Evolutionary conservation across 2,797 vertebrate genomes (phyloP), one percentile per base, ranked within the genome.

Genomic region (Ptychobarbus kaznakovi): DNA sequence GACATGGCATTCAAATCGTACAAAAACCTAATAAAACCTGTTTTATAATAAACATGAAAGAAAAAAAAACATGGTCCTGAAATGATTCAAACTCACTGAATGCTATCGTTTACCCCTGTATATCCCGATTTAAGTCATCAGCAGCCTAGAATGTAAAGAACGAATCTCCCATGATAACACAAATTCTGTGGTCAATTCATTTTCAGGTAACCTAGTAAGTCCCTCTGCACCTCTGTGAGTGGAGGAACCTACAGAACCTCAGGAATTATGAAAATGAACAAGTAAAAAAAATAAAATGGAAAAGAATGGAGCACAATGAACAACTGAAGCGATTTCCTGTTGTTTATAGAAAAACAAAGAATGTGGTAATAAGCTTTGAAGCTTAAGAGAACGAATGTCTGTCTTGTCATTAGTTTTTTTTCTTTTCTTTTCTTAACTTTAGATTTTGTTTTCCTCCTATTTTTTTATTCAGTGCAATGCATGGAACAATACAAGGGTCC

Each of bases 391-490:
- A 83, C 46, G 72, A 80, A 88, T 42, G 49, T 91, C 88, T 86
- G 86, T 87, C 74, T 86, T 90, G 94, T 95, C 92, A 66, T 81
- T 92, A 89, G 75, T 81, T 90, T 90, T 92, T 89, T 93, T 93
- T n/a, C n/a, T n/a, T 89, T 93, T 93, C 86, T 92, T 92, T 93
- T 93, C 95, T 94, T 93, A 94, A 94, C 93, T 92, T 91, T 58
- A 92, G 94, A 77, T 83, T 87, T 92, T 91, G 93, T 92, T 95
- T 93, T 92, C 91, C 93, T 90, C 87, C 87, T 91, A 94, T 94
- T 94, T 61, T 95, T 95, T 94, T 95, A 96, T 92, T 98, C 97
- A 99, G 96, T 99, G 97, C 97, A 98, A 96, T 94, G 90, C 95
- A 96, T 95, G 95, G 93, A 96, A 97, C 94, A 93, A 95, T 93